Conservation (phyloP, 1,140 invertebrate genomes). For the Heliconius hewitsoni region DNA sequence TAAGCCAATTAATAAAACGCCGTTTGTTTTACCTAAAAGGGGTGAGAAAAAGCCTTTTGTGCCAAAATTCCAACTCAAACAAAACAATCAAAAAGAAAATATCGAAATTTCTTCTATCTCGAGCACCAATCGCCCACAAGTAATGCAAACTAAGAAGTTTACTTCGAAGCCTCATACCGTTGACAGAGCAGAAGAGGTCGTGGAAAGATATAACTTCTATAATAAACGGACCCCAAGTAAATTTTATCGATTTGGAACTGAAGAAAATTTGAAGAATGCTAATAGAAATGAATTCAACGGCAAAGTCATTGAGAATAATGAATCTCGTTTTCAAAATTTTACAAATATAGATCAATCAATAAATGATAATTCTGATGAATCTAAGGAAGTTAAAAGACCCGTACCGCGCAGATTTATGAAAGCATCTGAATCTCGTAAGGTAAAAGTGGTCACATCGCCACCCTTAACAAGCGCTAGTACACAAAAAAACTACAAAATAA, state of each 20-base stretch:
- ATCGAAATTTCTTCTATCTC: background rate
- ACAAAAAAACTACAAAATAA: constrained; percentile 5
- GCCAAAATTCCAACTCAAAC: background rate
- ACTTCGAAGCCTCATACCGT: background rate
- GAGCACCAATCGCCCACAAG: background rate
- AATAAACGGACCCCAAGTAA: background rate
- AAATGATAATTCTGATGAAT: constrained; percentile 12
- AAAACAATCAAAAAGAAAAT: background rate
- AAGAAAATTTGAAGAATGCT: background rate
- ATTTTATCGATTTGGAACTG: background rate
- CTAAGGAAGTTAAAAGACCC: background rate
- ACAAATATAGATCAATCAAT: background rate
- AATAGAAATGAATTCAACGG: background rate
- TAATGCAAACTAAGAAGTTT: constrained; percentile 13
- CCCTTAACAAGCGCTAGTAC: background rate
- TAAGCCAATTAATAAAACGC: background rate
- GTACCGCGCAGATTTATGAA: background rate
- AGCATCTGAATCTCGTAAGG: constrained; percentile 6
- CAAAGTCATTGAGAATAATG: background rate
- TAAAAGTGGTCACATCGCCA: background rate
- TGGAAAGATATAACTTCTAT: constrained; percentile 10
- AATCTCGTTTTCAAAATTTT: constrained; percentile 17
- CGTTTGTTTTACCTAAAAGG: constrained; percentile 10
- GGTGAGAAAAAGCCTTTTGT: constrained; percentile 8
- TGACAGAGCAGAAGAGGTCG: background rate